These are phyloP conservation scores for Zalophus californianus DNA, from an alignment of 2,797 vertebrate genomes.

Conservation along the genomic window DNA sequence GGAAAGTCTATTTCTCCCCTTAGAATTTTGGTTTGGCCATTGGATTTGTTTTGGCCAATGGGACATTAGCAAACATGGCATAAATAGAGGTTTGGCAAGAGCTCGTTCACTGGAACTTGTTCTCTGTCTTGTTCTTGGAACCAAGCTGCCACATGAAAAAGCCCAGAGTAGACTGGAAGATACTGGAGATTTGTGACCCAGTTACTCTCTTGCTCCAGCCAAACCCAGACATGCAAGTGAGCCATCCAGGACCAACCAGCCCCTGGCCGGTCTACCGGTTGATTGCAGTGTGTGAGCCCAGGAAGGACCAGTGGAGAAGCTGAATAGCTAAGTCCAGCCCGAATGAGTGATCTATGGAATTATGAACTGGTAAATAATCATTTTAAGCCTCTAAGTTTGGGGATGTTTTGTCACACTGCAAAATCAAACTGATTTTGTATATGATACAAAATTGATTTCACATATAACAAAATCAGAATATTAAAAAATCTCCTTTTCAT, in stretches of 20 bases:
- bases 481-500: not conserved
- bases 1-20: not conserved
- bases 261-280: fast-evolving
- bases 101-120: not conserved
- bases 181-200: not conserved
- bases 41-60: not conserved
- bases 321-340: not conserved
- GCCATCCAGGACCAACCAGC: not conserved
- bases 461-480: not conserved
- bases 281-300: not conserved
- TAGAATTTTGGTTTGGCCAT: not conserved
- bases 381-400: not conserved
- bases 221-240: not conserved
- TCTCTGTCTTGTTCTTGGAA: not conserved
- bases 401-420: not conserved
- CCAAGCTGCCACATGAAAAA: not conserved
- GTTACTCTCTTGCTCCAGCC: not conserved
- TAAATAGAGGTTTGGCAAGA: not conserved
- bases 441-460: not conserved
- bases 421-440: constrained; percentile 40
- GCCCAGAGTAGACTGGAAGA: not conserved
- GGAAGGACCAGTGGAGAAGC: not conserved
- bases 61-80: not conserved
- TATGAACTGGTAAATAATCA: not conserved
- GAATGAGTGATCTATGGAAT: not conserved